Base-by-base conservation (phyloP, 2,888 invertebrate species). In the Eurytoma californica region DNA sequence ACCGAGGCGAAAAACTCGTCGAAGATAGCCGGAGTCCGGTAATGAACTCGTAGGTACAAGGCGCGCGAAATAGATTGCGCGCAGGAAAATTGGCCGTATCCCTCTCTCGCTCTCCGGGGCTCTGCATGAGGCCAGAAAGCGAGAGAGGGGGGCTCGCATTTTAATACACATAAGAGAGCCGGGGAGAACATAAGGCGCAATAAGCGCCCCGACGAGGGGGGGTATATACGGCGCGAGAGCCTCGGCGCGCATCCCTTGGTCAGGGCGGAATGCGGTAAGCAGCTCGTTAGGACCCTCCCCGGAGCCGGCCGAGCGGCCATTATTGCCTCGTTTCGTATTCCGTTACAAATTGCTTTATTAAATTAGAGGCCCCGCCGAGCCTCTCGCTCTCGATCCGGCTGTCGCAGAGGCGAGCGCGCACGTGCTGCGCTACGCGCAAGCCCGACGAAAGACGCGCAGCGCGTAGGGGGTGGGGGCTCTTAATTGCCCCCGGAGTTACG, bases 311-410 rank as follows among this genome's bases (percentile, higher is more conserved):
- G 86, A 87, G 87, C 87, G 88, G 89, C 90, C 89, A 90, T 90
- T 90, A 90, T 90, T 90, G 90, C 90, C 90, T 90, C 90, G 90
- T 90, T 90, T 88, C 88, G 90, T 90, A 90, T 90, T 90, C 90
- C 88, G 90, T 90, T 90, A 90, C 90, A 90, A 90, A 90, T 90
- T 90, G 90, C 90, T 90, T 90, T 90, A 90, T 90, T 90, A 90
- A 90, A 90, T 90, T 90, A 89, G 89, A 88, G 87, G 88, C 88
- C 88, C 87, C 67, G 72, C 67, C 53, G 63, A 63, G 28, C 75
- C 47, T 55, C 57, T 20, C 76, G 60, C 57, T 66, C 74, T 70
- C 79, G 70, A 68, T 55, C 73, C 70, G 73, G 24, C 7, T 20
- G 18, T 24, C 24, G 20, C 58, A 60, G 13, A 60, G 5, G 14